Base-by-base conservation (phyloP, 2,113 vertebrate species). In the Alligator mississippiensis region DNA sequence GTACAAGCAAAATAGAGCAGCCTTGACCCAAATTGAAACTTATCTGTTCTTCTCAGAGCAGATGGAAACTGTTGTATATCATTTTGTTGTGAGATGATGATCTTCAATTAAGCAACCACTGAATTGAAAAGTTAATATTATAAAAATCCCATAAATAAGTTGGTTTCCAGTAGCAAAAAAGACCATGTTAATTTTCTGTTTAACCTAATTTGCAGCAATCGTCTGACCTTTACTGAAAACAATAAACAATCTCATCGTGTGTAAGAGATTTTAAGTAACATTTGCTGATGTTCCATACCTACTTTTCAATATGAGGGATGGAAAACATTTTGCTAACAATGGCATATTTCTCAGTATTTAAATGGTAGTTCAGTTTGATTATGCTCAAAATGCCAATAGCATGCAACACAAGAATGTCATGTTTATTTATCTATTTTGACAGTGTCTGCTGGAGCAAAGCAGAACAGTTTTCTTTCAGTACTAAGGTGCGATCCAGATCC, bases 11-110 rank as follows among this genome's bases (percentile, higher is more conserved):
- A 84, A 70, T 77, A 57, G 3, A 19, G 30, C 54, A 34, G 22
- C 62, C 79, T 61, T 88, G 59, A 85, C 90, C 34, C 77, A 87
- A 93, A 92, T 95, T 89, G 95, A 75, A 90, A 58, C 22, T 91
- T 30, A 16, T 89, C 5, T 25, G 3, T 86, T 93, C 30, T 21
- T 84, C 24, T 89, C 7, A 77, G 28, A 96, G 86, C 34, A 96
- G 84, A 91, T 77, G 38, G 13, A 94, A 95, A 90, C 34, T 64
- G 9, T 59, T 89, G 58, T 57, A 4, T 18, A 60, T 27, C 30
- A 15, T 14, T 16, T 87, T 96, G 78, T 28, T 64, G 34, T 59
- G 24, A 72, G 89, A 68, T 87, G 54, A 84, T 92, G 6, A 21
- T 85, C 55, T 91, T 91, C 76, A 95, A 91, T 88, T 68, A 30